Evolutionary conservation across 2,797 vertebrate species (phyloP).

Genomic region (Fistularia commersonii): DNA sequence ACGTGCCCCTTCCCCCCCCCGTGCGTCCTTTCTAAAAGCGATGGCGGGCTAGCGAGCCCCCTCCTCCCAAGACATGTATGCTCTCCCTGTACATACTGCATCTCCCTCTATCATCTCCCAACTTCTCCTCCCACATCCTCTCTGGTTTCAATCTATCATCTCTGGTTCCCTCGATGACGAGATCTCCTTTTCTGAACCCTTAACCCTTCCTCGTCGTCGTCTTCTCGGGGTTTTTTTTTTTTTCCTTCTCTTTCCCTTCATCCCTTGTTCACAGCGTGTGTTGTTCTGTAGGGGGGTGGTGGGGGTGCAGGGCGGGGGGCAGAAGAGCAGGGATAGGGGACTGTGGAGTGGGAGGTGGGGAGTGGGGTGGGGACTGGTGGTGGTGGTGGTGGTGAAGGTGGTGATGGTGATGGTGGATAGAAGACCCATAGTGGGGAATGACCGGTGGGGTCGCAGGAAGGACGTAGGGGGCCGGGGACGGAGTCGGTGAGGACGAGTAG

Average conservation of each 20-base stretch:
- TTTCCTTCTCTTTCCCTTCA: constrained; percentile 41
- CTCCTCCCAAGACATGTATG: constrained; percentile 35
- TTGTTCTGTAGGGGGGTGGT: constrained; percentile 82
- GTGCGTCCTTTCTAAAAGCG: constrained; percentile 38
- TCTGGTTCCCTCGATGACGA: constrained; percentile 24
- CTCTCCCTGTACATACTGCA: constrained; percentile 70
- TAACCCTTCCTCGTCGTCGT: constrained; percentile 19
- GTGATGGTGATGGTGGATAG: constrained; percentile 67
- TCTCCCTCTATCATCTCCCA: constrained; percentile 45
- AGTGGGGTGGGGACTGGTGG: constrained; percentile 81
- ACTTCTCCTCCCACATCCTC: constrained; percentile 28
- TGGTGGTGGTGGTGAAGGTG: constrained; percentile 49
- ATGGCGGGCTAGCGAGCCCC: constrained; percentile 23
- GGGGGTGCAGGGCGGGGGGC: constrained; percentile 75
- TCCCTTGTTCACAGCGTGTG: constrained; percentile 83
- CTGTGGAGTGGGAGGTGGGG: constrained; percentile 83
- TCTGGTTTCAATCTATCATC: constrained; percentile 23
- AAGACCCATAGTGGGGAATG: constrained; percentile 74
- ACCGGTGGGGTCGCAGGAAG: constrained; percentile 68
- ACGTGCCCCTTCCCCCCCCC: constrained; percentile 33
- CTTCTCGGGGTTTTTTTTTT: constrained; percentile 1
- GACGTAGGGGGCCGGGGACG: constrained; percentile 67
- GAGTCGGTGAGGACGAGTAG: constrained; percentile 60
- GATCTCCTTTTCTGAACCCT: constrained; percentile 29
- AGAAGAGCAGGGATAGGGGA: constrained; percentile 81